These are phyloP conservation scores for Eudemis profundana DNA, from an alignment of 2,888 invertebrate species.

Conservation along the genomic window DNA sequence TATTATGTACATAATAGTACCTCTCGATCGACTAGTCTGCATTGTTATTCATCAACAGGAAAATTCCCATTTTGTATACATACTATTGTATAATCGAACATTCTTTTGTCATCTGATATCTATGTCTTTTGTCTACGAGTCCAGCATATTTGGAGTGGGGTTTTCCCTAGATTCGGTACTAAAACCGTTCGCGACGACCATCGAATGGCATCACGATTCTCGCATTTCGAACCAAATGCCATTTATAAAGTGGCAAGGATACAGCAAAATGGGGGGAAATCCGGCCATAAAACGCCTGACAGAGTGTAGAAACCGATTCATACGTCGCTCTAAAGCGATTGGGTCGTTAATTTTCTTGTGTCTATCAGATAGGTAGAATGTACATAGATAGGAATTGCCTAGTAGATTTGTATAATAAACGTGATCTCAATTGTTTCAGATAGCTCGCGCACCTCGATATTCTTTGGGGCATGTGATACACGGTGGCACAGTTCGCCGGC, in stretches of 20 bases:
- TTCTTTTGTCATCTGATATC: conserved; percentile 30
- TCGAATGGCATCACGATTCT: conserved; percentile 75
- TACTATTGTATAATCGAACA: conserved; percentile 17
- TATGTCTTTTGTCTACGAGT: conserved; percentile 18
- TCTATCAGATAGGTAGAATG: conserved; percentile 6
- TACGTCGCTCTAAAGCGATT: conserved; percentile 46
- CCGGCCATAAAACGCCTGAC: conserved; percentile 66
- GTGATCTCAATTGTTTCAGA: conserved; percentile 70
- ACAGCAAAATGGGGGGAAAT: conserved; percentile 76
- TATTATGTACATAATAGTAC: background rate
- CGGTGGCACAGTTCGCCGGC: conserved; percentile 65
- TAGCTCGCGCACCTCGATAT: conserved; percentile 47
- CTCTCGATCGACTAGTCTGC: conserved; percentile 12
- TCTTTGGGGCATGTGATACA: conserved; percentile 59
- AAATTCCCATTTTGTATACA: conserved; percentile 29
- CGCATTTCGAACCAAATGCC: conserved; percentile 79
- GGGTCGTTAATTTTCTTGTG: conserved; percentile 20
- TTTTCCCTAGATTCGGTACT: conserved; percentile 69
- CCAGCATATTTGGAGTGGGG: conserved; percentile 55
- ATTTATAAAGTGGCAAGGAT: conserved; percentile 78
- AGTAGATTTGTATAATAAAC: conserved; percentile 18
- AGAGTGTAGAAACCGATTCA: conserved; percentile 56
- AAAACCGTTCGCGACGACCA: conserved; percentile 62
- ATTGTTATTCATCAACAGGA: conserved; percentile 29
- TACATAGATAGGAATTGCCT: background rate